Evolutionary conservation across 2,113 vertebrate genomes (phyloP), one percentile per base, ranked within the genome.

Genomic region (Zapornia atra): DNA sequence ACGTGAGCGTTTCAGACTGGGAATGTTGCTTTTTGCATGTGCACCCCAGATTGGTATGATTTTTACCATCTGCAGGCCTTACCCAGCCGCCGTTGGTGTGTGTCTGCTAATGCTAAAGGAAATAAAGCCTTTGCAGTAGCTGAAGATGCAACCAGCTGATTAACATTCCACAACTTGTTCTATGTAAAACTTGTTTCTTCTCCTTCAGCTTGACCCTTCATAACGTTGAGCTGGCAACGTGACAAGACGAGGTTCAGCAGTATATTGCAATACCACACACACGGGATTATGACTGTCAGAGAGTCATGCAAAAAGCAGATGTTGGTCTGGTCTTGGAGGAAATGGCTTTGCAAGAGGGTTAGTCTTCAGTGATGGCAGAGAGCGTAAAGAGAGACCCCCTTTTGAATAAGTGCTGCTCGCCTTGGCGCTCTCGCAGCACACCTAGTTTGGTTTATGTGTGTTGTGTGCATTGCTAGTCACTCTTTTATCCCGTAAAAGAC

Each of bases 291-390:
- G 93, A 80, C 50, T 87, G 64, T 86, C 53, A 73, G 56, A 36
- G 51, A 42, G 69, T 91, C 71, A 83, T 72, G 48, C 28, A 82
- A 86, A 94, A 93, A 92, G 69, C 87, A 96, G 85, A 86, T 86
- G 38, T 88, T 85, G 42, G 20, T 81, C 60, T 85, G 36, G 20
- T 81, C 64, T 33, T 69, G 38, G 51, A 59, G 63, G 50, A 94
- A 86, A 44, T 46, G 40, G 12, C 53, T 72, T 79, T 82, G 34
- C 54, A 65, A 57, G 50, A 88, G 29, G 5, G 50, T 68, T 26
- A 33, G 53, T 29, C 29, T 72, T 86, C 69, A 38, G 10, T n/a
- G 82, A 40, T 10, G 63, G 34, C 31, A 18, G 66, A 94, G 56
- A 82, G 79, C 5, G 25, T 34, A 82, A 21, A 34, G 8, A 63